A percentile compares a stretch with the other conserved stretches of the same genome.
These are phyloP conservation scores for Galeopsomyia nigrocyanea DNA, from an alignment of 2,888 invertebrate species.

Conservation along the genomic window DNA sequence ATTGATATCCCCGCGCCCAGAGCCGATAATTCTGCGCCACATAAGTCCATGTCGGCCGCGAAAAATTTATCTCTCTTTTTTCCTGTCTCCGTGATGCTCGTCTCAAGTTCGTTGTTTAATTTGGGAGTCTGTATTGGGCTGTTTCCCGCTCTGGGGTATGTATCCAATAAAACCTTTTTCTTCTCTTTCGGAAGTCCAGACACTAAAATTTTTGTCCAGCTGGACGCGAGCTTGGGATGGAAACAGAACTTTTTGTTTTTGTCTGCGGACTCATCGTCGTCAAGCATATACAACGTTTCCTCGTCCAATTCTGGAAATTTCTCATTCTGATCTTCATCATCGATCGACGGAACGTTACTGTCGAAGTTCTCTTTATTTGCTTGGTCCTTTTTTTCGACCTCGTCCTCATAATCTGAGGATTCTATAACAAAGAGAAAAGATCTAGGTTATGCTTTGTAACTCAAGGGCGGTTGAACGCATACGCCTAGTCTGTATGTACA, in stretches of 20 bases:
- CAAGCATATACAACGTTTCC: background rate
- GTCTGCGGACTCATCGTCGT: background rate
- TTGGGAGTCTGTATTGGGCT: constrained; percentile 13
- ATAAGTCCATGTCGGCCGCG: background rate
- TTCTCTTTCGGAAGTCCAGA: constrained; percentile 4
- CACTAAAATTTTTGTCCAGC: constrained; percentile 8
- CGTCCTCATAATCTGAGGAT: background rate
- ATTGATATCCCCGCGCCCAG: background rate
- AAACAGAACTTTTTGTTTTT: constrained; percentile 2
- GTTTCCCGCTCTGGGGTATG: constrained; percentile 19
- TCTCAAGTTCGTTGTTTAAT: constrained; percentile 16
- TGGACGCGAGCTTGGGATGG: constrained; percentile 9
- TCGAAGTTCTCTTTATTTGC: too few species aligned
- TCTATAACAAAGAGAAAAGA: constrained; percentile 7
- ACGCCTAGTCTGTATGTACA: constrained; percentile 1
- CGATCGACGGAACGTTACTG: too few species aligned
- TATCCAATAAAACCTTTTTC: constrained; percentile 8
- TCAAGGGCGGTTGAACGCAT: background rate
- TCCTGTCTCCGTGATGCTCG: constrained; percentile 1
- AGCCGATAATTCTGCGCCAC: background rate
- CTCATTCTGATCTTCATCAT: background rate
- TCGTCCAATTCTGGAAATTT: background rate
- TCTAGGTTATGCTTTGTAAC: constrained; percentile 21
- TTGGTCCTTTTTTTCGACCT: constrained; percentile 5
- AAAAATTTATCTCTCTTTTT: background rate